phyloP scores from a whole-genome alignment of 2,797 vertebrate genomes.

The Poeciliopsis presidionis region DNA sequence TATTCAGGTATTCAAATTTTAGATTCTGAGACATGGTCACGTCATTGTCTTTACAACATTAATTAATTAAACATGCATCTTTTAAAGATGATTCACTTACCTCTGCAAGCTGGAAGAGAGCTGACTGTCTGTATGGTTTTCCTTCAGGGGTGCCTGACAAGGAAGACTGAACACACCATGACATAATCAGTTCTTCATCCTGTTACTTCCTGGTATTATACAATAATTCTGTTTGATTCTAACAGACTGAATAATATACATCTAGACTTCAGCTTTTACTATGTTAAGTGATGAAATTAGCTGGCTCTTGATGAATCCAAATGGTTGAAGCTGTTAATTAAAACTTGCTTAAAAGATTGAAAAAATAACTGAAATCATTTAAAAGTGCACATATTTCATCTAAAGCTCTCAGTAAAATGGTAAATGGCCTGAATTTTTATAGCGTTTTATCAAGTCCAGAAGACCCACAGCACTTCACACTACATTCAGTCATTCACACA shows the following conservation, averaged over 20 bases:
- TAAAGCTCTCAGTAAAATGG: neutral
- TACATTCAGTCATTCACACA: too few relatives aligned
- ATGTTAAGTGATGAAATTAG: neutral
- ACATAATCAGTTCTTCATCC: constrained; percentile 73
- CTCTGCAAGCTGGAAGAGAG: constrained; percentile 96
- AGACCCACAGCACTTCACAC: too few relatives aligned
- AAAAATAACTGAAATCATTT: neutral
- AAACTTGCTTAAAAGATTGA: neutral
- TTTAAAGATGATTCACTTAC: constrained; percentile 69
- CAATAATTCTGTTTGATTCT: neutral
- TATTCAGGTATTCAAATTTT: neutral
- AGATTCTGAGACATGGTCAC: neutral
- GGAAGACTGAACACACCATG: constrained; percentile 81
- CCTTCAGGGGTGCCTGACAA: constrained; percentile 83
- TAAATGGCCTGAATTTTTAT: too few relatives aligned
- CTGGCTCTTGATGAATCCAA: neutral
- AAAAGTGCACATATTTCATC: neutral
- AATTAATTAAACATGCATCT: neutral
- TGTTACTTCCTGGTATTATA: neutral
- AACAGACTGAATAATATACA: neutral
- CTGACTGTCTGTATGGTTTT: constrained; percentile 91
- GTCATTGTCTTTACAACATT: neutral
- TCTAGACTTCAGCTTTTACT: neutral
- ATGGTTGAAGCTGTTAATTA: neutral
- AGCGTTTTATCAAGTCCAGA: neutral